Base-by-base conservation (phyloP, 2,888 invertebrate genomes). In the Athalia rosae region DNA sequence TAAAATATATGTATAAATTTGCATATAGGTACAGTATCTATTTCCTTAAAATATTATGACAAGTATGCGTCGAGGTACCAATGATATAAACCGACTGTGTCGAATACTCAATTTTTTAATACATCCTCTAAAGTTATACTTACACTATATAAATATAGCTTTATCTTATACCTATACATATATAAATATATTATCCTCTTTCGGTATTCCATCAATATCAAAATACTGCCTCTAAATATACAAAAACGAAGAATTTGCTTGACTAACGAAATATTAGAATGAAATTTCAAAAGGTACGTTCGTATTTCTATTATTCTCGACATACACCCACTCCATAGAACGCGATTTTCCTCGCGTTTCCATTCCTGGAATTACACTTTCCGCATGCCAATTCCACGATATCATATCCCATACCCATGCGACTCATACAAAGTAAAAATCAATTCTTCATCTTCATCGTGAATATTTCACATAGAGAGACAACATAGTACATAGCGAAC, bases 181-280 rank as follows among this genome's bases (percentile, higher is more conserved):
- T 53, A 4, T 7, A 59, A 13, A 7, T 13, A 59, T 13, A 59
- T 59, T 59, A 59, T n/a, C 59, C 13, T 13, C 13, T 8, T 13
- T 53, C 13, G 59, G 8, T 59, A 59, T 59, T 73, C 58, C 28
- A 6, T 15, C 41, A 45, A 71, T 71, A 56, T 56, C 56, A 15
- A 71, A 41, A 71, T 69, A 69, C 64, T 64, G 43, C 64, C 11
- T 45, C 64, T 41, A 64, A 43, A n/a, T n/a, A 64, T 64, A 64
- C 61, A 61, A 61, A 61, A 61, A 61, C 28, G 0, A 4, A 61
- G 3, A 13, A 13, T 15, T n/a, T 61, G 13, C 61, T 13, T 8
- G n/a, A 15, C 15, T 15, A 61, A 53, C 53, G 6, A 53, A 28
- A 28, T 28, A 28, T 53, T n/a, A 53, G 28, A 13, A 28, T n/a